Percentiles rank a stretch among this genome's conserved stretches.
phyloP scores from a whole-genome alignment of 2,113 vertebrate genomes.

The Pluvialis apricaria region DNA sequence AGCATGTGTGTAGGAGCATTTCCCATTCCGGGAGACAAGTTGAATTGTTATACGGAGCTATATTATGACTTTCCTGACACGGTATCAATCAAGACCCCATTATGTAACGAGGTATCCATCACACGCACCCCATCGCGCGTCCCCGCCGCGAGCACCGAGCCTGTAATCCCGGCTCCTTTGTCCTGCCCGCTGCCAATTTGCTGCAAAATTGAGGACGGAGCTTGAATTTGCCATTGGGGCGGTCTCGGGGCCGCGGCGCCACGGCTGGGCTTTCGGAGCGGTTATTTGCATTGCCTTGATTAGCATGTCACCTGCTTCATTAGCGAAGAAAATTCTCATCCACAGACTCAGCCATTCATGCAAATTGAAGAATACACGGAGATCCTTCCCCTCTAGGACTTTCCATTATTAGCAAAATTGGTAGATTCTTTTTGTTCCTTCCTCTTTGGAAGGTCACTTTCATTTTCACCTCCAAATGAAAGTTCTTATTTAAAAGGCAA shows the following conservation, averaged over 20 bases:
- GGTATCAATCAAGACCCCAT: constrained; percentile 57
- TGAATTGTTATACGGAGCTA: neutral
- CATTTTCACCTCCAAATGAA: constrained; percentile 5
- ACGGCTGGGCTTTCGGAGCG: neutral
- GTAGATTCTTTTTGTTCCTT: constrained; percentile 19
- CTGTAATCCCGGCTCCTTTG: constrained; percentile 46
- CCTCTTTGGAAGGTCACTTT: constrained; percentile 32
- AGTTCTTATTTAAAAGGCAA: neutral
- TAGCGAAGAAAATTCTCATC: constrained; percentile 29
- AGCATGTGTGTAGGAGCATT: constrained; percentile 35
- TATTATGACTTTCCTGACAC: neutral
- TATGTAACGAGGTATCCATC: constrained; percentile 18
- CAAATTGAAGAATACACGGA: constrained; percentile 34
- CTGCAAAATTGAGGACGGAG: constrained; percentile 1
- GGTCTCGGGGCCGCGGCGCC: neutral
- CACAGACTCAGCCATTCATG: constrained; percentile 13
- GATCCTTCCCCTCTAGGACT: constrained; percentile 38
- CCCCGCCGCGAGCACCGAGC: neutral
- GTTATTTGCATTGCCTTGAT: constrained; percentile 46
- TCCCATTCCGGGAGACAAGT: constrained; percentile 24
- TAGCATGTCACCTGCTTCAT: constrained; percentile 46
- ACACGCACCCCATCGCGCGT: neutral
- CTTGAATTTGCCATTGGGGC: constrained; percentile 11
- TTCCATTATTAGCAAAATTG: constrained; percentile 48
- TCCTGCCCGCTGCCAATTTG: constrained; percentile 41